Percentiles rank a stretch among this genome's conserved stretches.
Conservation (phyloP, 2,113 vertebrate species). For the Hystrix brachyura region DNA sequence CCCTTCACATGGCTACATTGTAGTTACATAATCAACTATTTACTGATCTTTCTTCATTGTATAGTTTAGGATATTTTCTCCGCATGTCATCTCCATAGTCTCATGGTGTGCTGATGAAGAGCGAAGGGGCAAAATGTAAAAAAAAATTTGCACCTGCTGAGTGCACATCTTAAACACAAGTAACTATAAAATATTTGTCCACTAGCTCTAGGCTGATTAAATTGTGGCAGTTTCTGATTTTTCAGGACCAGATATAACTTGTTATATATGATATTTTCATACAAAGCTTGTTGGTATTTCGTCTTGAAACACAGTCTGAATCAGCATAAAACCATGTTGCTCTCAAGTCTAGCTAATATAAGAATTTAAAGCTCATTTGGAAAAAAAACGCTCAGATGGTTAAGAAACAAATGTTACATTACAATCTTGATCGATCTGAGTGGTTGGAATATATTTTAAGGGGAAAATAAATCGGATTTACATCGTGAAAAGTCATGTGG, state of each 20-base stretch:
- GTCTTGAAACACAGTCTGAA: constrained; percentile 17
- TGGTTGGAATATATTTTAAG: background rate
- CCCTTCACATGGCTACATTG: background rate
- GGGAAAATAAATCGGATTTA: constrained; percentile 52
- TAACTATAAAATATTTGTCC: background rate
- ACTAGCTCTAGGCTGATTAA: constrained; percentile 46
- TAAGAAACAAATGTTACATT: constrained; percentile 58
- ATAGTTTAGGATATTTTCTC: background rate
- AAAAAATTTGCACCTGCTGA: background rate
- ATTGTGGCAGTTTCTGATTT: constrained; percentile 8
- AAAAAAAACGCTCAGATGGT: background rate
- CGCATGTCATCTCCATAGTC: background rate
- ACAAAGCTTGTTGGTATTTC: constrained; percentile 31
- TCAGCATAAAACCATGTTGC: background rate
- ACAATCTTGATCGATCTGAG: constrained; percentile 52
- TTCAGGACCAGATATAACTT: background rate
- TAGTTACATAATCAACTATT: background rate
- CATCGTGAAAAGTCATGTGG: background rate
- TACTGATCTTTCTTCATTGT: background rate
- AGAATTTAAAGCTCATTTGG: constrained; percentile 52
- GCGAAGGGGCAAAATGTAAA: background rate
- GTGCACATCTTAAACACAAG: background rate
- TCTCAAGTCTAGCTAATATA: background rate
- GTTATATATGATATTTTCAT: background rate
- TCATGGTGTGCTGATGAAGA: background rate